Conservation (phyloP, 2,797 vertebrate species). For the Margarornis squamiger region DNA sequence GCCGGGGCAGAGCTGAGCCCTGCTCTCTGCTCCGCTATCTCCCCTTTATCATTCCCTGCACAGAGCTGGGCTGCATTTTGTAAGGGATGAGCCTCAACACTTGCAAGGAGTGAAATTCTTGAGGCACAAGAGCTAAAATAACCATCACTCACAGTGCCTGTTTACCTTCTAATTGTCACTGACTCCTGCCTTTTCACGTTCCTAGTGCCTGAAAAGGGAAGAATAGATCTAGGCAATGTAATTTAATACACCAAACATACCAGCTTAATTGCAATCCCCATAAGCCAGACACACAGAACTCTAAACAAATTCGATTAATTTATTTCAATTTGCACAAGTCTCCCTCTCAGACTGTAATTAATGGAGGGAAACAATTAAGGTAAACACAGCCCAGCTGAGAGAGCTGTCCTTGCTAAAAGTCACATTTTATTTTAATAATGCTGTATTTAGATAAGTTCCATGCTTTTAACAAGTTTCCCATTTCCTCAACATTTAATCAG, state of each 20-base stretch:
- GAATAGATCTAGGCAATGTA: constrained; percentile 27
- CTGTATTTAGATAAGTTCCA: not conserved
- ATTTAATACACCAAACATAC: constrained; percentile 50
- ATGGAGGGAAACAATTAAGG: constrained; percentile 50
- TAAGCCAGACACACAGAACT: constrained; percentile 50
- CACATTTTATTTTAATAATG: constrained; percentile 38
- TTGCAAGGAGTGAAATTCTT: not conserved
- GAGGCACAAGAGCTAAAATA: not conserved
- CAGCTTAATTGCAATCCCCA: constrained; percentile 39
- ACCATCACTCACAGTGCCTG: not conserved
- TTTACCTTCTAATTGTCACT: constrained; percentile 35
- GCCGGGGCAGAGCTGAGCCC: not conserved
- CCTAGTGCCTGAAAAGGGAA: not conserved
- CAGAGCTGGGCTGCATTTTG: not conserved
- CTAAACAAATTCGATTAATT: constrained; percentile 66
- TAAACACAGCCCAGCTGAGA: constrained; percentile 38
- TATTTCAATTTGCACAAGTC: constrained; percentile 62
- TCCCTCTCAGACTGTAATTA: constrained; percentile 63
- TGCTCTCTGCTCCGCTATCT: not conserved
- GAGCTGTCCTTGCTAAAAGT: constrained; percentile 43
- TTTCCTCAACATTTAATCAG: constrained; percentile 7
- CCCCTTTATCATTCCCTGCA: not conserved
- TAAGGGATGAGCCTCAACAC: not conserved
- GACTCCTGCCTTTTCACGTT: not conserved
- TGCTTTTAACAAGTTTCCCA: not conserved